phyloP scores from a whole-genome alignment of 2,888 invertebrate species.

The Prenolepis imparis region DNA sequence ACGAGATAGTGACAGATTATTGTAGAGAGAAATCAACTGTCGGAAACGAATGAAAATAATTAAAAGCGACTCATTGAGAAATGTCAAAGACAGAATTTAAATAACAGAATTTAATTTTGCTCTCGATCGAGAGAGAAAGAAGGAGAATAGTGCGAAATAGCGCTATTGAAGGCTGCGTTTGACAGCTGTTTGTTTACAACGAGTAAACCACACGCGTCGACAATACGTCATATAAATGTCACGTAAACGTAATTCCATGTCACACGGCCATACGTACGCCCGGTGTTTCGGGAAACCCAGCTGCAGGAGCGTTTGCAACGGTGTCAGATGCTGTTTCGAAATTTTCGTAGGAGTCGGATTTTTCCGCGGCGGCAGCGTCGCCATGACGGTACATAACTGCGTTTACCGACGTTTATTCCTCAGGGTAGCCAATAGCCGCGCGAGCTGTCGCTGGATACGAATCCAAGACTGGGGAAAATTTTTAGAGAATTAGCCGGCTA shows the following conservation, averaged over 20 bases:
- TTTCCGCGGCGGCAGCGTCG: constrained; percentile 92
- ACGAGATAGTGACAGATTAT: not conserved
- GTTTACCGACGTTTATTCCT: not conserved
- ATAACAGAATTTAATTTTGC: not conserved
- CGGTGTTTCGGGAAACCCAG: constrained; percentile 96
- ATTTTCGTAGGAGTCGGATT: constrained; percentile 91
- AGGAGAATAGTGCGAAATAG: not conserved
- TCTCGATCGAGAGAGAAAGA: not conserved
- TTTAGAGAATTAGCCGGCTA: not conserved
- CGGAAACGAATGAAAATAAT: not conserved
- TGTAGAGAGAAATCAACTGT: not conserved
- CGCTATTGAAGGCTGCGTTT: constrained; percentile 52
- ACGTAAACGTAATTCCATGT: not conserved
- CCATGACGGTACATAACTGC: constrained; percentile 87
- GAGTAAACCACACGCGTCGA: not conserved
- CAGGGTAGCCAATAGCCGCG: constrained; percentile 44
- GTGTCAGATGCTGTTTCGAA: constrained; percentile 91
- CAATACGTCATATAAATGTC: not conserved
- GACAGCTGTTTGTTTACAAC: constrained; percentile 81
- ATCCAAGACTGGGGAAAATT: not conserved
- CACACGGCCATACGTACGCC: constrained; percentile 90
- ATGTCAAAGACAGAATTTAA: not conserved
- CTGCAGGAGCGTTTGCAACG: constrained; percentile 93
- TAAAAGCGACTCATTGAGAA: not conserved
- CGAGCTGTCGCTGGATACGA: not conserved